Evolutionary conservation across 2,113 vertebrate species (phyloP).

Genomic region (Phodopus roborovskii): DNA sequence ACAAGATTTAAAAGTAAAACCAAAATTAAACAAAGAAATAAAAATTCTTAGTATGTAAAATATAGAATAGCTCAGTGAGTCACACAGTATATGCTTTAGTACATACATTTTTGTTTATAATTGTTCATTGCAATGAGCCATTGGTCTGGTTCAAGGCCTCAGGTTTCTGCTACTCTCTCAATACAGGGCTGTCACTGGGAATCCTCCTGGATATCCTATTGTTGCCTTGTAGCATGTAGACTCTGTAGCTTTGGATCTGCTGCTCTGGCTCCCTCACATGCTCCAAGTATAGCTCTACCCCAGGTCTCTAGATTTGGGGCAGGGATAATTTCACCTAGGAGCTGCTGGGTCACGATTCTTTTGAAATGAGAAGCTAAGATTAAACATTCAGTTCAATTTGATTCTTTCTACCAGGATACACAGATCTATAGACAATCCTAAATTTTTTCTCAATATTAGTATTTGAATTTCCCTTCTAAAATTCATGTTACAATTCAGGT

Average conservation of each 20-base stretch:
- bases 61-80: background rate
- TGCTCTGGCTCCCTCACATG: background rate
- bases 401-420: constrained; percentile 40
- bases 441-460: constrained; percentile 15
- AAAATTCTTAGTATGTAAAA: background rate
- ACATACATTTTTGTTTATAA: background rate
- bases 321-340: background rate
- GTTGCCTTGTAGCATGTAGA: background rate
- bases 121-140: background rate
- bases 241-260: background rate
- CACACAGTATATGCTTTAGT: background rate
- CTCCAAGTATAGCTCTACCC: background rate
- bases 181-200: background rate
- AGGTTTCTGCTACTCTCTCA: background rate
- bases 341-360: background rate
- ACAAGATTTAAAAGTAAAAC: too few relatives aligned
- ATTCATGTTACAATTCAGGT: background rate
- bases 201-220: background rate
- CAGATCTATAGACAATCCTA: background rate
- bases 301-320: background rate
- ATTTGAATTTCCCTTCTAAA: background rate
- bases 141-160: background rate
- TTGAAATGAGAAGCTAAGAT: constrained; percentile 50
- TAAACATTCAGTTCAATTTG: constrained; percentile 21
- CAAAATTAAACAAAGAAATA: background rate